phyloP scores from a whole-genome alignment of 2,113 vertebrate species.

The Cyprinodon variegatus region DNA sequence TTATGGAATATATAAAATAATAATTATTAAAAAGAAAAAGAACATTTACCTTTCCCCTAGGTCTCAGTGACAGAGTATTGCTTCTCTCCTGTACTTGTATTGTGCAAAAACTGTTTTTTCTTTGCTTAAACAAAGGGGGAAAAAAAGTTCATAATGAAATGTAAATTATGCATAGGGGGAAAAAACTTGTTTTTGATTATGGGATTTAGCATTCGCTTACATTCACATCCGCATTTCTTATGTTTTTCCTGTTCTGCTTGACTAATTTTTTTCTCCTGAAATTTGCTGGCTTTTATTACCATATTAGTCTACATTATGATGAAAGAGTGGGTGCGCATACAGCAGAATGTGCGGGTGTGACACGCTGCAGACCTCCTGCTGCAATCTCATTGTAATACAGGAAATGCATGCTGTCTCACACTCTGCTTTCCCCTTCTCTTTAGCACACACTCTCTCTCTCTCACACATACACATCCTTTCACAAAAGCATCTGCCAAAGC shows the following conservation, averaged over 20 bases:
- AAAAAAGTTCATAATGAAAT: not conserved
- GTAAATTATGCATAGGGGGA: conserved; percentile 18
- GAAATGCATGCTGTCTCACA: conserved; percentile 66
- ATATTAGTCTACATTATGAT: conserved; percentile 59
- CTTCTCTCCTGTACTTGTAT: not conserved
- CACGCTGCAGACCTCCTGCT: conserved; percentile 48
- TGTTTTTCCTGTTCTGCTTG: conserved; percentile 28
- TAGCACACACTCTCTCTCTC: conserved; percentile 18
- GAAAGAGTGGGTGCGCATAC: conserved; percentile 40
- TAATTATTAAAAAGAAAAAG: not conserved
- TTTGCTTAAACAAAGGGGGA: not conserved
- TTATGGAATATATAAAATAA: no score
- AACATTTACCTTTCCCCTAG: not conserved
- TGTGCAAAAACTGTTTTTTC: not conserved
- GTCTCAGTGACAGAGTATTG: not conserved
- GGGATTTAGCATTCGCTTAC: conserved; percentile 39
- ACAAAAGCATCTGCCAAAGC: conserved; percentile 58
- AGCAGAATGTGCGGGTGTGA: conserved; percentile 26
- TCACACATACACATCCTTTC: conserved; percentile 21
- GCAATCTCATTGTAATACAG: conserved; percentile 67
- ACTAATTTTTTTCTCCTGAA: conserved; percentile 37
- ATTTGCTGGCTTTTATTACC: conserved; percentile 54
- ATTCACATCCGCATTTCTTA: conserved; percentile 30
- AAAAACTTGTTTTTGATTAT: conserved; percentile 41
- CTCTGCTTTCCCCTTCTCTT: conserved; percentile 9